Evolutionary conservation across 2,113 vertebrate species (phyloP).

Genomic region (Cinclus mexicanus): DNA sequence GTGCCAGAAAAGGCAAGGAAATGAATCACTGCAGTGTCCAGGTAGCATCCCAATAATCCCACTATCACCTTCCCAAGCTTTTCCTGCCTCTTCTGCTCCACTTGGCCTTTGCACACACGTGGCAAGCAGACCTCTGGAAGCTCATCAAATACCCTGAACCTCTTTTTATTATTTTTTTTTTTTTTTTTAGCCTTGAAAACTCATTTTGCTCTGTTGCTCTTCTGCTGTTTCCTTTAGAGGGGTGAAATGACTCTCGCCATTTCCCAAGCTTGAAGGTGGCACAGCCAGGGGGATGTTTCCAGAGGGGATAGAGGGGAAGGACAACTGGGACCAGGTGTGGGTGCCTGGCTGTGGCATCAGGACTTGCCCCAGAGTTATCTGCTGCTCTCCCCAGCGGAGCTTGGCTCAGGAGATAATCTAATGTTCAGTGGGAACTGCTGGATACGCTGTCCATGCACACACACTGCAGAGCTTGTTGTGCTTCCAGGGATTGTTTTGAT

Average conservation of each 20-base stretch:
- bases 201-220: neutral
- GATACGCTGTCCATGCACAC: neutral
- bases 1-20: neutral
- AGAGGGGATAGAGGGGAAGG: neutral
- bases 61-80: neutral
- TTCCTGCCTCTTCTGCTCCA: neutral
- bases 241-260: neutral
- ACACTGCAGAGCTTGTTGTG: neutral
- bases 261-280: neutral
- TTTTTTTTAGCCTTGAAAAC: neutral
- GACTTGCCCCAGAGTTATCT: neutral
- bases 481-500: slow-evolving; percentile 23
- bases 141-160: neutral
- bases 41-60: neutral
- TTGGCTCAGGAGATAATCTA: neutral
- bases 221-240: neutral
- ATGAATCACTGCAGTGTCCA: neutral
- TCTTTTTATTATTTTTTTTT: too few relatives aligned
- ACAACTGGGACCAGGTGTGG: neutral
- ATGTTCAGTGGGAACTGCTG: neutral
- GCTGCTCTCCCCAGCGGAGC: neutral
- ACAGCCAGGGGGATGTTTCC: neutral
- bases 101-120: neutral
- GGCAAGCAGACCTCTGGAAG: neutral
- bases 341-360: neutral